Conservation (phyloP, 2,797 vertebrate genomes). For the Cynopterus sphinx region DNA sequence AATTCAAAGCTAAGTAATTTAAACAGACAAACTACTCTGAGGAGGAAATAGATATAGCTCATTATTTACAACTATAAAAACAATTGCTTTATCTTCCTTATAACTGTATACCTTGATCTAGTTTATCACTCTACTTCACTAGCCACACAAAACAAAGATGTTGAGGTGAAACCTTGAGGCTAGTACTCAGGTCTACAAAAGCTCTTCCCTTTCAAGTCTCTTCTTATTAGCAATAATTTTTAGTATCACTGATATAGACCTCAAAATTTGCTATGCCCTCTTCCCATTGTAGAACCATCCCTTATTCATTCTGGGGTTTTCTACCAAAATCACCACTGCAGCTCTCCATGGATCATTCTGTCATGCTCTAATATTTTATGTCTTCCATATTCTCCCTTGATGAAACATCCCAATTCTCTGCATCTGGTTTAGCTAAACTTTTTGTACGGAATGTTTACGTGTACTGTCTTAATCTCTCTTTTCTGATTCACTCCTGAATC, state of each 20-base stretch:
- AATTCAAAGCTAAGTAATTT: neutral
- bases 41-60: neutral
- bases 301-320: neutral
- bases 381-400: neutral
- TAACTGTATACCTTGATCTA: neutral
- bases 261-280: neutral
- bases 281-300: neutral
- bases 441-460: neutral
- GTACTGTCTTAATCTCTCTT: neutral
- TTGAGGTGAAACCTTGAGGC: neutral
- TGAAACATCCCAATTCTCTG: neutral
- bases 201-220: neutral
- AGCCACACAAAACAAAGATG: too few relatives aligned
- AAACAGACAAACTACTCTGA: neutral
- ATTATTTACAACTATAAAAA: neutral
- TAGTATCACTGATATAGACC: neutral
- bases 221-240: neutral
- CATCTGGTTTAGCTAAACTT: neutral
- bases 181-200: neutral
- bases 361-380: too few relatives aligned
- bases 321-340: neutral
- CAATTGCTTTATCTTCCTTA: neutral
- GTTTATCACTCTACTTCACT: neutral
- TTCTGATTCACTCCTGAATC: neutral
- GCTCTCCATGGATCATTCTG: too few relatives aligned